Evolutionary conservation across 2,888 invertebrate genomes (phyloP).

Genomic region (Epinotia ramella): DNA sequence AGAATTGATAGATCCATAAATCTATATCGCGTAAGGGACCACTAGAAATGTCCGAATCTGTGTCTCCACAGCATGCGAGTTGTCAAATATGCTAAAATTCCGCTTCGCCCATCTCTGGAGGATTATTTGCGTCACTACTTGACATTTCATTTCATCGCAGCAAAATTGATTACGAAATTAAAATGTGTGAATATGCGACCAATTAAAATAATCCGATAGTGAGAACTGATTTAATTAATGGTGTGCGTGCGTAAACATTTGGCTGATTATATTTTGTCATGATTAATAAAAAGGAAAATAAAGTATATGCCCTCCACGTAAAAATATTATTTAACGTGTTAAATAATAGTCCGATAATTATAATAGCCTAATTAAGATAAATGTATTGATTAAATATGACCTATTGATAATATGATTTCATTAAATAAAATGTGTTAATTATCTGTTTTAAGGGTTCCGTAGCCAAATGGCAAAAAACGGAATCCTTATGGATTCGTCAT

Average conservation of each 20-base stretch:
- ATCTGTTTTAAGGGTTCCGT: too few species aligned
- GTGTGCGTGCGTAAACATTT: not conserved
- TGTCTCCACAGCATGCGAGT: too few species aligned
- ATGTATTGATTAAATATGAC: too few species aligned
- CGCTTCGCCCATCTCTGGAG: too few species aligned
- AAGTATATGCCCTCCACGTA: not conserved
- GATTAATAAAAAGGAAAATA: not conserved
- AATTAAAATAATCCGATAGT: not conserved
- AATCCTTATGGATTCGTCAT: too few species aligned
- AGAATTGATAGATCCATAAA: too few species aligned
- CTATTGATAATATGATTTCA: too few species aligned
- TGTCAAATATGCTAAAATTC: too few species aligned
- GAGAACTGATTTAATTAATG: slow-evolving; percentile 4
- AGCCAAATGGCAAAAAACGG: too few species aligned
- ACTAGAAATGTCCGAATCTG: too few species aligned
- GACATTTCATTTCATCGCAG: not conserved
- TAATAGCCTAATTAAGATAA: not conserved
- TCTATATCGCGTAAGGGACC: too few species aligned
- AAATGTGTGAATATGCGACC: not conserved
- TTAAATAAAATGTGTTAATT: too few species aligned
- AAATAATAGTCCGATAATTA: not conserved
- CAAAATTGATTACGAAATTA: not conserved
- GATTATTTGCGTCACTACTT: not conserved
- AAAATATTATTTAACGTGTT: not conserved
- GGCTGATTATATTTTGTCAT: not conserved